Conservation (phyloP, 2,113 vertebrate genomes). For the Odobenus rosmarus region DNA sequence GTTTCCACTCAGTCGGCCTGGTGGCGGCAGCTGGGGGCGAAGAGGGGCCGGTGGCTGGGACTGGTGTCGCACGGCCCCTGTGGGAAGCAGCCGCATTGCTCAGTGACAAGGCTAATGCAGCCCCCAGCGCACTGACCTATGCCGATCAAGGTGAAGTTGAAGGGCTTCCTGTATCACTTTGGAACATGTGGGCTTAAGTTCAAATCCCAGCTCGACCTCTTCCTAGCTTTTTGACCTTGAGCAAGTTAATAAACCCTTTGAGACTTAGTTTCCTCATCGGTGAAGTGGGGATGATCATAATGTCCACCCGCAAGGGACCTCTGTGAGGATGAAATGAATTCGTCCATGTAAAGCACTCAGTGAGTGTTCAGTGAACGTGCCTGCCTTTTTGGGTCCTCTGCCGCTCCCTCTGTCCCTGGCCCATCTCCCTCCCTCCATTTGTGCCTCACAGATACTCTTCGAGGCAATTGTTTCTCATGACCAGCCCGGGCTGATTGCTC, state of each 20-base stretch:
- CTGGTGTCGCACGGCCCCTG: neutral
- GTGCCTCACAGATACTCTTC: neutral
- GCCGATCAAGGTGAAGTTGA: neutral
- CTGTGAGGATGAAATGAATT: neutral
- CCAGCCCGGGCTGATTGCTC: neutral
- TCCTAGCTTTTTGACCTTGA: neutral
- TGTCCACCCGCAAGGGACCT: neutral
- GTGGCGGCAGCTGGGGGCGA: neutral
- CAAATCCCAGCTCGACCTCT: neutral
- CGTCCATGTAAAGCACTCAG: neutral
- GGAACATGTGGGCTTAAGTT: neutral
- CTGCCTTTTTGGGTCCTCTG: too few species aligned
- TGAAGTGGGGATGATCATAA: neutral
- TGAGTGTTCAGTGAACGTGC: neutral
- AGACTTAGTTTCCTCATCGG: neutral
- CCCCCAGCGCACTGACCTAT: too few species aligned
- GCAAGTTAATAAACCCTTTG: neutral
- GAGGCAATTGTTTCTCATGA: too few species aligned
- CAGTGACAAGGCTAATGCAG: neutral
- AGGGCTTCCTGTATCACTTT: neutral
- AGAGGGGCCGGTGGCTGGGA: neutral
- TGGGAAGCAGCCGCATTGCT: neutral
- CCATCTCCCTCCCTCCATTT: neutral
- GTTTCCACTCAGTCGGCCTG: neutral
- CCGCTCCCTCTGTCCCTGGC: accelerated